These are phyloP conservation scores for Brenthis ino DNA, from an alignment of 2,888 invertebrate genomes.

Conservation along the genomic window DNA sequence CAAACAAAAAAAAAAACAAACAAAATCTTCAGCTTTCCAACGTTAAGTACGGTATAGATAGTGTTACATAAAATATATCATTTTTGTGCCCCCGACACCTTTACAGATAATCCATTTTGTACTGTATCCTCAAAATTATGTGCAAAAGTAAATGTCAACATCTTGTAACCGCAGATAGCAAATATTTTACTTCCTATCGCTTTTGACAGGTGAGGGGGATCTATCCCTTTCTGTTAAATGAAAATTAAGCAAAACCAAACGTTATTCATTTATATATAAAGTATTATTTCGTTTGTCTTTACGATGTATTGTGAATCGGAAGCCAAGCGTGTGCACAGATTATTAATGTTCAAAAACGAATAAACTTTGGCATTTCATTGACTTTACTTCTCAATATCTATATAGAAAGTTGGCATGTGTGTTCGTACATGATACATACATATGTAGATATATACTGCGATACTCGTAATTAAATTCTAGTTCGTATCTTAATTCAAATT, in stretches of 20 bases:
- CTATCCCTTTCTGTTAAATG: slow-evolving; percentile 18
- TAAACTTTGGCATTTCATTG: slow-evolving; percentile 27
- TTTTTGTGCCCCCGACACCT: background rate
- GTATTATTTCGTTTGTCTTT: slow-evolving; percentile 10
- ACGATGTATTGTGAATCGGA: slow-evolving; percentile 12
- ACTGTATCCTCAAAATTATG: background rate
- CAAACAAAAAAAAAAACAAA: no score
- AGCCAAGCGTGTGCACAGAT: slow-evolving; percentile 34
- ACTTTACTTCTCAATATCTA: slow-evolving; percentile 1
- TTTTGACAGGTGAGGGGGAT: slow-evolving; percentile 36
- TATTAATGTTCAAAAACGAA: slow-evolving; percentile 33
- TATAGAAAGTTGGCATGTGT: slow-evolving; percentile 1
- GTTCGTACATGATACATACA: slow-evolving; percentile 1
- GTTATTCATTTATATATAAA: background rate
- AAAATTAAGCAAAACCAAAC: background rate
- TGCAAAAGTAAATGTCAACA: slow-evolving; percentile 26
- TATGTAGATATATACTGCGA: background rate
- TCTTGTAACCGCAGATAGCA: slow-evolving; percentile 33
- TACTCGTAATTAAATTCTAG: no score
- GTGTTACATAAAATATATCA: background rate
- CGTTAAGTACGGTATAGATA: no score
- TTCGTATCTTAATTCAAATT: no score
- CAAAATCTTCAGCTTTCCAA: no score
- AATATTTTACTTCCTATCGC: slow-evolving; percentile 32
- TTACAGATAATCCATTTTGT: background rate